Evolutionary conservation across 2,797 vertebrate species (phyloP).

Genomic region (Babyrousa celebensis): DNA sequence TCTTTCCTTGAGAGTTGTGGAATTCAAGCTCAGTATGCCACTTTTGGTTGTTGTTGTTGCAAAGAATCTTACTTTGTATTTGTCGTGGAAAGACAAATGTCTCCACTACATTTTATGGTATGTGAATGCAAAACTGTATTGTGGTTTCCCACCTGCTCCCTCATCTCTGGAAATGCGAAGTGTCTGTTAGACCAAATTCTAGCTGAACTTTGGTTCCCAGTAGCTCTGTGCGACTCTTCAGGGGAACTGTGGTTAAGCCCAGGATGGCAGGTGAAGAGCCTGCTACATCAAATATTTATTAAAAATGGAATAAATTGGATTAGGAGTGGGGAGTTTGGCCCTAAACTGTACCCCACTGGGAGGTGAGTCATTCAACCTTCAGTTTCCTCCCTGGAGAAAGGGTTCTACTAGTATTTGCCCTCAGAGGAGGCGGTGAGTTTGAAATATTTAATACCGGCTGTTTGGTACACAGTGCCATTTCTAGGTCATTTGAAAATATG

Average conservation of each 20-base stretch:
- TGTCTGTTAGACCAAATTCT: slow-evolving; percentile 64
- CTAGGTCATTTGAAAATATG: slow-evolving; percentile 31
- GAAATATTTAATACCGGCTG: slow-evolving; percentile 39
- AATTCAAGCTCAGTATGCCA: not conserved
- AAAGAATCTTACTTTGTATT: slow-evolving; percentile 55
- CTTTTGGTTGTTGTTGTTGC: not conserved
- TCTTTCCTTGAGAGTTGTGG: slow-evolving; percentile 43
- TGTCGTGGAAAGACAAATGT: slow-evolving; percentile 26
- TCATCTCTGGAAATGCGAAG: slow-evolving; percentile 38
- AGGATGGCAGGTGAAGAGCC: slow-evolving; percentile 63
- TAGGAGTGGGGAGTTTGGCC: not conserved
- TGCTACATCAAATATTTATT: slow-evolving; percentile 74
- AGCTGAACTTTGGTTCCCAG: slow-evolving; percentile 75
- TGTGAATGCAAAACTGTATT: slow-evolving; percentile 1
- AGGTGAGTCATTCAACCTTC: slow-evolving; percentile 8
- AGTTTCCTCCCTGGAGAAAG: slow-evolving; percentile 1
- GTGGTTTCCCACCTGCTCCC: not conserved
- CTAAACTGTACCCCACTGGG: not conserved
- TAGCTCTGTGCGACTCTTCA: slow-evolving; percentile 72
- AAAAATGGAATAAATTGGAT: slow-evolving; percentile 59
- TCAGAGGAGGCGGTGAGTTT: slow-evolving; percentile 25
- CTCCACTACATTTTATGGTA: not conserved
- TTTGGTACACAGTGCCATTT: not conserved
- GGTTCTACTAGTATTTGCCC: not conserved
- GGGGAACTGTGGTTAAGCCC: slow-evolving; percentile 69